phyloP scores from a whole-genome alignment of 1,140 invertebrate species.

The Nixonia krombeini region DNA sequence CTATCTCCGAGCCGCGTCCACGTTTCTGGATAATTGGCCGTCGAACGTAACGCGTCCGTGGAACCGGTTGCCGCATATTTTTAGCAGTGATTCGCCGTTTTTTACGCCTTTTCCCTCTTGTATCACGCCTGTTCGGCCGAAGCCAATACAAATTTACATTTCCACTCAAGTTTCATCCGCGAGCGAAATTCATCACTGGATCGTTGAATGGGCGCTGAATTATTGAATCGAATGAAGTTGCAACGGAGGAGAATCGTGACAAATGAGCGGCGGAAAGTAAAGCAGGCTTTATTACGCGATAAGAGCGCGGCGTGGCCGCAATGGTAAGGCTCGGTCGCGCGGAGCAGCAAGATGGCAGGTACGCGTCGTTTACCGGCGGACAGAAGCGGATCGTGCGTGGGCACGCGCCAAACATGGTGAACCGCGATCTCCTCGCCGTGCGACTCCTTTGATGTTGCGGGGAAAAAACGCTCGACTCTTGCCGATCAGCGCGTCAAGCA shows the following conservation, averaged over 20 bases:
- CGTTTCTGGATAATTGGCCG: slow-evolving; percentile 27
- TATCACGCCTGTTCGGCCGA: too few species aligned
- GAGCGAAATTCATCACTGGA: too few species aligned
- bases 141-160: too few species aligned
- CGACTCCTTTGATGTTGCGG: slow-evolving; percentile 39
- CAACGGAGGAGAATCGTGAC: too few species aligned
- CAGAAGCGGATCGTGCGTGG: slow-evolving; percentile 49
- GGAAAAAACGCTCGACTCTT: slow-evolving; percentile 27
- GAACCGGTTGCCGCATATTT: slow-evolving; percentile 41
- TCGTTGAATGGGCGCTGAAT: too few species aligned
- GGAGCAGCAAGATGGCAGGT: slow-evolving; percentile 30
- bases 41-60: slow-evolving; percentile 24
- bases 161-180: too few species aligned
- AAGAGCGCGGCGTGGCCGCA: slow-evolving; percentile 41
- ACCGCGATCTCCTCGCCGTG: slow-evolving; percentile 25
- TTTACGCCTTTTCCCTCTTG: too few species aligned
- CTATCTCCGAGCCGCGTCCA: slow-evolving; percentile 6
- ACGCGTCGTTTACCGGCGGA: slow-evolving; percentile 31
- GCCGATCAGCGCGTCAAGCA: slow-evolving; percentile 35
- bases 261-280: background rate
- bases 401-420: slow-evolving; percentile 50
- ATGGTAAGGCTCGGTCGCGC: slow-evolving; percentile 31
- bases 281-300: slow-evolving; percentile 26
- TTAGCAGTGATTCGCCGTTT: too few species aligned
- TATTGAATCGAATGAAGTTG: too few species aligned